These are phyloP conservation scores for Hemibagrus wyckioides DNA, from an alignment of 2,113 vertebrate genomes.

Conservation along the genomic window DNA sequence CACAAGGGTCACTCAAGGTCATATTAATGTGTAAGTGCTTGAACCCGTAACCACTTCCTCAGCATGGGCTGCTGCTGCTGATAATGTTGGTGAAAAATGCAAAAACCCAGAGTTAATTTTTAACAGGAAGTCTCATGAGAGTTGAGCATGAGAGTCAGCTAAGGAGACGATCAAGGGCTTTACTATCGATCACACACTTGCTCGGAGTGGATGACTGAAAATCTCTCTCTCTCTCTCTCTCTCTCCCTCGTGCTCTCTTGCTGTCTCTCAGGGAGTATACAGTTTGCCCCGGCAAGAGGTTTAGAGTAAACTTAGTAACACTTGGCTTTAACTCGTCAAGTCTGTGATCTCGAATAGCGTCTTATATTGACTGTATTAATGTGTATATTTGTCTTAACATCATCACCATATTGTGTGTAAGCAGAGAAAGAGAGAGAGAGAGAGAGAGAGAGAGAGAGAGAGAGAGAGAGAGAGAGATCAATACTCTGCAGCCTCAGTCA, in stretches of 20 bases:
- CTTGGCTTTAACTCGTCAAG: background rate
- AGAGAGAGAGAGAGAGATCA: slow-evolving; percentile 1
- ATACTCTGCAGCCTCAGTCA: background rate
- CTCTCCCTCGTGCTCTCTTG: slow-evolving; percentile 40
- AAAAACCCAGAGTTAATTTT: slow-evolving; percentile 27
- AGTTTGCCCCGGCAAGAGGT: background rate
- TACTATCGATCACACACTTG: slow-evolving; percentile 61
- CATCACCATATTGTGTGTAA: background rate
- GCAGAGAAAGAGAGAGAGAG: background rate
- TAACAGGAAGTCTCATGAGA: background rate
- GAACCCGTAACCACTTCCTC: background rate
- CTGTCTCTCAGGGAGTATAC: slow-evolving; percentile 13
- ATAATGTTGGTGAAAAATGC: slow-evolving; percentile 6
- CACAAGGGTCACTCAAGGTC: background rate
- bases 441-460: background rate
- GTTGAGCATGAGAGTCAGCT: slow-evolving; percentile 4
- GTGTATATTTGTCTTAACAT: background rate
- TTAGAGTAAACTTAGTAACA: background rate
- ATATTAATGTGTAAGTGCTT: background rate
- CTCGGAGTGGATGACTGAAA: slow-evolving; percentile 47
- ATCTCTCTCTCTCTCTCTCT: slow-evolving; percentile 51
- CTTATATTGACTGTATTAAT: background rate
- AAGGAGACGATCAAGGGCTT: slow-evolving; percentile 60
- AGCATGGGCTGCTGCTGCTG: background rate
- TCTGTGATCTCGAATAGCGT: background rate